phyloP scores from a whole-genome alignment of 2,888 invertebrate genomes.

The Yponomeuta sedellus region DNA sequence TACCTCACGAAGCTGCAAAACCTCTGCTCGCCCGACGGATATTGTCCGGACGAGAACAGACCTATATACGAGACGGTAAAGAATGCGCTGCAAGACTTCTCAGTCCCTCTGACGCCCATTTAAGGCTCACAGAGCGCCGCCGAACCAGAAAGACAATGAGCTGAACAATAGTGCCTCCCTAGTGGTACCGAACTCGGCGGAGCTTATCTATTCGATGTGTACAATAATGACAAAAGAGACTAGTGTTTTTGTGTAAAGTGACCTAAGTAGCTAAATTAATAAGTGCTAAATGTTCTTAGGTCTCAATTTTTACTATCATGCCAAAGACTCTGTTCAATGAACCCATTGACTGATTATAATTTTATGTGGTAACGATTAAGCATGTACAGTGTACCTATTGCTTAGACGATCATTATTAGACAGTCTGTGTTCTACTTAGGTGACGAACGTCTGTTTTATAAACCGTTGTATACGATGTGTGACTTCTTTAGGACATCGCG shows the following conservation, averaged over 20 bases:
- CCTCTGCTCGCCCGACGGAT: constrained; percentile 89
- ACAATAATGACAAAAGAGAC: constrained; percentile 7
- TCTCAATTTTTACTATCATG: constrained; percentile 13
- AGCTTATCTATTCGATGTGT: constrained; percentile 37
- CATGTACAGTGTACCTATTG: constrained; percentile 19
- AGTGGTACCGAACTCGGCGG: constrained; percentile 45
- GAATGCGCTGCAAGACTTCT: constrained; percentile 93
- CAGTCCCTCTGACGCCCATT: constrained; percentile 91
- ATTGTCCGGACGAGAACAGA: constrained; percentile 88
- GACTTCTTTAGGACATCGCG: constrained; percentile 63
- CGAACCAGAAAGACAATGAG: constrained; percentile 65
- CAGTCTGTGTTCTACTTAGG: constrained; percentile 47
- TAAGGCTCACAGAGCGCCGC: constrained; percentile 78
- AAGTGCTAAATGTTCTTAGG: background rate
- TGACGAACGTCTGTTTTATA: constrained; percentile 66
- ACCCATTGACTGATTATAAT: constrained; percentile 12
- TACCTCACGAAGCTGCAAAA: constrained; percentile 95
- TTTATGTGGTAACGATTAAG: constrained; percentile 5
- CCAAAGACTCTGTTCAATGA: constrained; percentile 15
- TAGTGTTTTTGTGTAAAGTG: constrained; percentile 14
- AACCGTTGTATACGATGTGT: constrained; percentile 75
- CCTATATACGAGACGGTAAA: constrained; percentile 94
- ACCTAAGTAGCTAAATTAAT: background rate
- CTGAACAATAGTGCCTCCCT: constrained; percentile 19
- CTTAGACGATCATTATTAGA: constrained; percentile 21